Evolutionary conservation across 2,797 vertebrate species (phyloP).

Genomic region (Cyclura pinguis): DNA sequence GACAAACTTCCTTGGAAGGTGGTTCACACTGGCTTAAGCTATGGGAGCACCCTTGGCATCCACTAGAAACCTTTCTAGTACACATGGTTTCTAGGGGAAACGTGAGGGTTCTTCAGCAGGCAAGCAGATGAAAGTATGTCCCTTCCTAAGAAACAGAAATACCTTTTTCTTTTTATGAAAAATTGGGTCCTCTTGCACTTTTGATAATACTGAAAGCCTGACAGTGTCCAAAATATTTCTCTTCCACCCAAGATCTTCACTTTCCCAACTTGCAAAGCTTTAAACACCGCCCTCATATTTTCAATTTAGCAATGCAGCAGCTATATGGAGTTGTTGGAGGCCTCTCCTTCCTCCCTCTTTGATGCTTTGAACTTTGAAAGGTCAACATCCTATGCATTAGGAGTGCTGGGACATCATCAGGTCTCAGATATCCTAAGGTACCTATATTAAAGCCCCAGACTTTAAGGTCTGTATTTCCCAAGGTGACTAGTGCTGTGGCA

Average conservation of each 20-base stretch:
- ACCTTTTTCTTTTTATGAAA: not conserved
- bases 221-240: not conserved
- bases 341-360: not conserved
- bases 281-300: too few species aligned
- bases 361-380: not conserved
- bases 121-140: not conserved
- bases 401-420: too few species aligned
- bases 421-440: not conserved
- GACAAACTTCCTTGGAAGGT: not conserved
- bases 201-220: too few species aligned
- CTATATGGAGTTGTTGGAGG: not conserved
- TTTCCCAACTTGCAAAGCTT: not conserved
- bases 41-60: not conserved
- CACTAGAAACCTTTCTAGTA: not conserved
- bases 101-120: not conserved
- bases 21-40: not conserved
- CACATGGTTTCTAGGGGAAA: not conserved
- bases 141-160: too few species aligned
- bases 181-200: not conserved
- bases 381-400: not conserved
- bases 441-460: not conserved
- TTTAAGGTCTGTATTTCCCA: not conserved
- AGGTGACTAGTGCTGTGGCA: not conserved
- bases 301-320: not conserved
- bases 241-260: not conserved